phyloP scores from a whole-genome alignment of 2,797 vertebrate genomes.

The Acridotheres tristis region DNA sequence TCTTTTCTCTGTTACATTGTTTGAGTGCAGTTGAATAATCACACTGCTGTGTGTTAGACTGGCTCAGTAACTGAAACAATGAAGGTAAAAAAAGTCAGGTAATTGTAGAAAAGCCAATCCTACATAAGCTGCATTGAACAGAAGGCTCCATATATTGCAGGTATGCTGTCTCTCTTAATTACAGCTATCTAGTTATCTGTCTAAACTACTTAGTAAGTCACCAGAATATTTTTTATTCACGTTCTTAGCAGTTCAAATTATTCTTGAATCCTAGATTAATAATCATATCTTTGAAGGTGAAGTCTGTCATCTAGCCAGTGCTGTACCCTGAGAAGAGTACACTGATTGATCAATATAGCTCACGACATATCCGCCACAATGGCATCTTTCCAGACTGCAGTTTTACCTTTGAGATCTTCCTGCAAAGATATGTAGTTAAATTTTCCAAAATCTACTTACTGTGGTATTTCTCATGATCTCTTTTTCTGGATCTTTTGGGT shows the following conservation, averaged over 20 bases:
- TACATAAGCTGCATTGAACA: background rate
- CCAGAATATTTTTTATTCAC: background rate
- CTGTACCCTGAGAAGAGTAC: background rate
- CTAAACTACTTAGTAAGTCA: background rate
- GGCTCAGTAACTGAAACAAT: conserved; percentile 84
- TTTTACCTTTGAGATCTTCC: background rate
- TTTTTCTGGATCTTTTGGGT: background rate
- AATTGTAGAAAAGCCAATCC: background rate
- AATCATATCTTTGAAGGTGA: background rate
- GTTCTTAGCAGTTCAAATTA: background rate
- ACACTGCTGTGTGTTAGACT: conserved; percentile 80
- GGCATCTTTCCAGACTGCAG: background rate
- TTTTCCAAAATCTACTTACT: background rate
- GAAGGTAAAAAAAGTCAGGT: background rate
- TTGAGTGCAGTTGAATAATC: conserved; percentile 87
- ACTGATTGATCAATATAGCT: background rate
- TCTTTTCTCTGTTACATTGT: conserved; percentile 88
- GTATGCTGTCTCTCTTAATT: background rate
- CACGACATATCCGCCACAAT: background rate
- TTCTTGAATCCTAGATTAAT: background rate
- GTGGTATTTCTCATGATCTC: background rate
- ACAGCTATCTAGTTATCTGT: background rate
- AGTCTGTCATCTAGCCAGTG: background rate
- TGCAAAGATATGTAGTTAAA: background rate
- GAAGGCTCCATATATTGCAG: background rate